A percentile compares a stretch with the other conserved stretches of the same genome.
These are phyloP conservation scores for Chloroceryle aenea DNA, from an alignment of 2,113 vertebrate species.

Conservation along the genomic window DNA sequence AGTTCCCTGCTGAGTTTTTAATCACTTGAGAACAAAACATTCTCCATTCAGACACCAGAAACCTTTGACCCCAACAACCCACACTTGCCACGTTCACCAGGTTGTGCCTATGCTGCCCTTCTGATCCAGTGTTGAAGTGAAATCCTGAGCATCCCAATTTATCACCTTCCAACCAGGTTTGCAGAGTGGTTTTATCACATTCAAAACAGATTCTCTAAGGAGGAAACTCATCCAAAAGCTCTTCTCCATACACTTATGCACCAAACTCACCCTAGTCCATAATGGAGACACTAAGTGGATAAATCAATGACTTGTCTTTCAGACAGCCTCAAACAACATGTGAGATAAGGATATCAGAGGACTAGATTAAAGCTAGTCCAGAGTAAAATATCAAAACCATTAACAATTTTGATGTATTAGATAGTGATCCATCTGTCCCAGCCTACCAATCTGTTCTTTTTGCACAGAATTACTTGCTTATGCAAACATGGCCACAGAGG, in stretches of 20 bases:
- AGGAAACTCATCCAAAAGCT: background rate
- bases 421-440: background rate
- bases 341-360: background rate
- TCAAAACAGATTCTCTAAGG: background rate
- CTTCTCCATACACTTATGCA: background rate
- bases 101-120: background rate
- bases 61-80: background rate
- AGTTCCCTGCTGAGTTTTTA: background rate
- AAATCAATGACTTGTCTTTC: background rate
- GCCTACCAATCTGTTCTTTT: background rate
- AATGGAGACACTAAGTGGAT: background rate
- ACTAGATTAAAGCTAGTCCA: background rate
- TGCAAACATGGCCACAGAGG: background rate
- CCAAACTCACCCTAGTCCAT: background rate
- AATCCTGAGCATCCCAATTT: background rate
- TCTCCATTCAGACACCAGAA: background rate
- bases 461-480: background rate
- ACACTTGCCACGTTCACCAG: background rate
- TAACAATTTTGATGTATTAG: background rate
- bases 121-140: background rate
- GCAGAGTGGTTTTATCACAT: background rate
- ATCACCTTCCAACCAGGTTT: background rate
- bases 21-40: constrained; percentile 11
- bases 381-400: background rate
- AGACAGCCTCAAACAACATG: background rate